phyloP scores from a whole-genome alignment of 2,888 invertebrate species.

The Gryllus longicercus region DNA sequence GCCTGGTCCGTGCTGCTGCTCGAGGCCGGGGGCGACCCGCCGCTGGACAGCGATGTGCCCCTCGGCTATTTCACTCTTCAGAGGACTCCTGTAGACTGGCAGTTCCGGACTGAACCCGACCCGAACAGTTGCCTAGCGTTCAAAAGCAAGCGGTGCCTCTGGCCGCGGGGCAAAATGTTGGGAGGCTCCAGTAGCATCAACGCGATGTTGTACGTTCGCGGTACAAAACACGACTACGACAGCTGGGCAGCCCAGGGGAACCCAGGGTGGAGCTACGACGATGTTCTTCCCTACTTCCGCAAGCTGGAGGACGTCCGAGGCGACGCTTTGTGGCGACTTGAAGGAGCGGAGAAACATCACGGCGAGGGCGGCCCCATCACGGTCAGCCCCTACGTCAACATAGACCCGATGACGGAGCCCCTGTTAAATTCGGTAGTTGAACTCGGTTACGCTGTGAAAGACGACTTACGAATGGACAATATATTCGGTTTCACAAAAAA shows the following conservation, averaged over 20 bases:
- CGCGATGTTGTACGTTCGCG: conserved; percentile 62
- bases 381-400: conserved; percentile 47
- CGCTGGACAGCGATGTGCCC: conserved; percentile 35
- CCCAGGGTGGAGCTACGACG: conserved; percentile 57
- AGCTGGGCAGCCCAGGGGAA: conserved; percentile 61
- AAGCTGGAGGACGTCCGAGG: conserved; percentile 48
- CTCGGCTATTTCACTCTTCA: conserved; percentile 33
- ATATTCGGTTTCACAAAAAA: conserved; percentile 51
- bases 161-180: conserved; percentile 59
- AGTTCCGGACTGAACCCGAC: conserved; percentile 51
- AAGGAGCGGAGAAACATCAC: conserved; percentile 49
- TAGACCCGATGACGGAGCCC: conserved; percentile 51
- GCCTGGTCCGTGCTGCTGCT: conserved; percentile 42
- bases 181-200: conserved; percentile 65
- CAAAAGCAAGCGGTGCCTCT: conserved; percentile 47
- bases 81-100: conserved; percentile 48
- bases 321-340: conserved; percentile 57
- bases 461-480: conserved; percentile 49
- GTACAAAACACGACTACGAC: conserved; percentile 63
- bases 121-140: conserved; percentile 45
- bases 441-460: conserved; percentile 47
- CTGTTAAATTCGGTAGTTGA: conserved; percentile 50
- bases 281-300: conserved; percentile 50
- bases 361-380: conserved; percentile 51
- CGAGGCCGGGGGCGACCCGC: conserved; percentile 51